phyloP scores from a whole-genome alignment of 2,888 invertebrate genomes.

The Paralinhomoeus sp. region DNA sequence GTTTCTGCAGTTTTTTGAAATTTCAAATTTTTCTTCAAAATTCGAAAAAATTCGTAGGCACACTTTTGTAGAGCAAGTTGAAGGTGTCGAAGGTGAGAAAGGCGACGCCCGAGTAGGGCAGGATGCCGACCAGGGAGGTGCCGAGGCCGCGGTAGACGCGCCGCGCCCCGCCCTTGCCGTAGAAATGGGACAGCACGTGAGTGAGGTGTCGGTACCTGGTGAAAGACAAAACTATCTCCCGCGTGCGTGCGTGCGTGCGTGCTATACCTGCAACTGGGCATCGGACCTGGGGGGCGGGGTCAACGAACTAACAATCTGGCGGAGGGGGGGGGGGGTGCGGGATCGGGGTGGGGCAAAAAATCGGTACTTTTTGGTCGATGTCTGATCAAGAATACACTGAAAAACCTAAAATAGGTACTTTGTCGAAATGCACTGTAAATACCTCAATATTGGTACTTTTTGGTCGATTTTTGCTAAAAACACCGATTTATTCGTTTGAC shows the following conservation, averaged over 20 bases:
- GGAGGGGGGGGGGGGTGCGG: too few relatives aligned
- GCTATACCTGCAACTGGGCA: too few relatives aligned
- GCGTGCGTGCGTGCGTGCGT: neutral
- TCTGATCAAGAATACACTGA: neutral
- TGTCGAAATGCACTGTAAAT: constrained; percentile 27
- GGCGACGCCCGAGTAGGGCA: constrained; percentile 85
- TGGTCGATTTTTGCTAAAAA: neutral
- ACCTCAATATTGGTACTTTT: neutral
- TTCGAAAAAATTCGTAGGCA: constrained; percentile 11
- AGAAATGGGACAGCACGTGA: constrained; percentile 39
- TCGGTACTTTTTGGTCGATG: too few relatives aligned
- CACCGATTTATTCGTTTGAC: too few relatives aligned
- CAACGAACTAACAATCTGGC: too few relatives aligned
- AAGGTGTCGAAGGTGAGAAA: constrained; percentile 91
- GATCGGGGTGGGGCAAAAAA: too few relatives aligned
- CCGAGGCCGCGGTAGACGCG: constrained; percentile 63
- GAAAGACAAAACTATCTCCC: neutral
- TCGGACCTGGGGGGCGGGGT: too few relatives aligned
- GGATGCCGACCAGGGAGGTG: constrained; percentile 72
- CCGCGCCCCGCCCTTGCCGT: constrained; percentile 47
- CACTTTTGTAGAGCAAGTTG: constrained; percentile 53
- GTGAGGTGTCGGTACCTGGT: constrained; percentile 8
- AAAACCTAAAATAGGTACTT: neutral
- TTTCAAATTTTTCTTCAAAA: neutral
- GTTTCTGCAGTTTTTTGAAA: constrained; percentile 3